Evolutionary conservation across 2,797 vertebrate species (phyloP), one percentile per base, ranked within the genome.

Genomic region (Pipistrellus pipistrellus): DNA sequence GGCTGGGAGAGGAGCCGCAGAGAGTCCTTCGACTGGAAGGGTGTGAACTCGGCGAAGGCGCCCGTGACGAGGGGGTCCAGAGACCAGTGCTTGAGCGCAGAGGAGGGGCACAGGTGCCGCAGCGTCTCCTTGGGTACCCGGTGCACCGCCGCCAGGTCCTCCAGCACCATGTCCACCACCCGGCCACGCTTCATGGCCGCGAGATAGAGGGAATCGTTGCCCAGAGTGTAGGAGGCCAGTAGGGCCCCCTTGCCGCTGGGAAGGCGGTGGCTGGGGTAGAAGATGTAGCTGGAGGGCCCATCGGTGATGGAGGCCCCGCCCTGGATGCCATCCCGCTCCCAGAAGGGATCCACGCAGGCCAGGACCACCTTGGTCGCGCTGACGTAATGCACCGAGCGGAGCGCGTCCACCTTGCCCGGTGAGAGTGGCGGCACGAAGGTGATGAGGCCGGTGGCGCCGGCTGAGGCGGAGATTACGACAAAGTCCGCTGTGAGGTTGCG

Each of bases 231-330:
- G 46, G 98, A 99, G 0, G 98, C 99, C 62, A 99, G 96, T 14
- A 99, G 97, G 13, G 98, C 98, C 0, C 99, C 98, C 53, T 95
- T 91, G 0, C 98, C 98, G 0, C 73, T 30, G 0, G 97, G 92
- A 89, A 98, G 98, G 68, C 91, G 96, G 95, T 99, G 99, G 95
- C 98, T 99, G n/a, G 98, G 99, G 96, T 99, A 99, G 97, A 98
- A 97, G 94, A 99, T 98, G 89, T 98, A 98, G 41, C 98, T 98
- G 0, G 98, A 98, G 2, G 98, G 98, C 0, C 96, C 92, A 94
- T 99, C 98, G 0, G 99, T 99, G 97, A 99, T 95, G 91, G 98
- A 99, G 73, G 98, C 98, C 0, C 99, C 98, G 1, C 98, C 98
- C 38, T 2, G 95, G 93, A 99, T 99, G 91, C 98, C 98, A 4